Evolutionary conservation across 2,797 vertebrate genomes (phyloP).

Genomic region (Gephyroberyx darwinii): DNA sequence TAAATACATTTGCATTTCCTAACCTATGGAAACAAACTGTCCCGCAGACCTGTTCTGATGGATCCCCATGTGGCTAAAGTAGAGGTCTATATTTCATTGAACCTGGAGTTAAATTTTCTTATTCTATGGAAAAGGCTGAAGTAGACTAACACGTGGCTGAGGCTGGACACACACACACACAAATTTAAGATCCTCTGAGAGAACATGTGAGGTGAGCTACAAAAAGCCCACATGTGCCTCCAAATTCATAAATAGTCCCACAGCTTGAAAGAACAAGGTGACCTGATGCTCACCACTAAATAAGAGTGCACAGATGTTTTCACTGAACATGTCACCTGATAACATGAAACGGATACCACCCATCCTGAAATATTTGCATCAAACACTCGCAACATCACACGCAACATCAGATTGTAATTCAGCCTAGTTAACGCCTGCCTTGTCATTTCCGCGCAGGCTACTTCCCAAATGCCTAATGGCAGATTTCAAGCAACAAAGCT

Average conservation of each 20-base stretch:
- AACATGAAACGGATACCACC: background rate
- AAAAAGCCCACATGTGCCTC: conserved; percentile 6
- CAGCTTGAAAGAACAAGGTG: conserved; percentile 11
- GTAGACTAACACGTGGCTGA: conserved; percentile 12
- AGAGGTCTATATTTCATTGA: background rate
- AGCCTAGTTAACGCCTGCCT: background rate
- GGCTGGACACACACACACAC: background rate
- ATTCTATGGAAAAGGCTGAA: background rate
- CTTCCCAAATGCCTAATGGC: background rate
- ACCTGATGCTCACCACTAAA: background rate
- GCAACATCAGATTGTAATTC: background rate
- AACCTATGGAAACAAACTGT: background rate
- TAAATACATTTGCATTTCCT: conserved; percentile 11
- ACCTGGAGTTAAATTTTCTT: background rate
- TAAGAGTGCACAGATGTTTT: too few relatives aligned
- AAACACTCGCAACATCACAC: too few relatives aligned
- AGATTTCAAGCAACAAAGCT: background rate
- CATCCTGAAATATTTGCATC: too few relatives aligned
- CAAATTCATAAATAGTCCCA: conserved; percentile 8
- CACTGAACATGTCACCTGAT: background rate
- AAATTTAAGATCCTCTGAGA: conserved; percentile 10
- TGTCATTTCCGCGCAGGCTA: background rate
- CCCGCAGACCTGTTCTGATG: background rate
- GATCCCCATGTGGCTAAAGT: background rate
- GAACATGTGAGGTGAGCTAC: conserved; percentile 21